phyloP scores from a whole-genome alignment of 2,113 vertebrate species.

The Pseudolaguvia tuberculata region DNA sequence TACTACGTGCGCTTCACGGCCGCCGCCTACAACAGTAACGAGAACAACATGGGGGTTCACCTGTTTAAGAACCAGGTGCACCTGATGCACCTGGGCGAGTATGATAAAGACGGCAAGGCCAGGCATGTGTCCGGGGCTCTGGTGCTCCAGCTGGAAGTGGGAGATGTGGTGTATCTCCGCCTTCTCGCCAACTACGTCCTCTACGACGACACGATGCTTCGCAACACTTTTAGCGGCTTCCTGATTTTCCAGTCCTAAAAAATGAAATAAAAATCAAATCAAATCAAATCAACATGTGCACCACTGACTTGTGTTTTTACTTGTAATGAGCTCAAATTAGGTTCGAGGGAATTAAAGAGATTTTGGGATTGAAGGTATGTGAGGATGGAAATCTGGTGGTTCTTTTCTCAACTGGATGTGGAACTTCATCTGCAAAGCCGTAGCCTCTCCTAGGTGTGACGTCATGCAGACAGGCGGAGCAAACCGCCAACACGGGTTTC shows the following conservation, averaged over 20 bases:
- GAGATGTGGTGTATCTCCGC: not conserved
- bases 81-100: constrained; percentile 8
- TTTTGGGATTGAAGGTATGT: too few species aligned
- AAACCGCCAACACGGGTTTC: too few species aligned
- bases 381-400: too few species aligned
- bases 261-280: too few species aligned
- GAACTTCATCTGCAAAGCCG: too few species aligned
- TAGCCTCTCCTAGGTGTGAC: too few species aligned
- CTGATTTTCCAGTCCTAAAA: not conserved
- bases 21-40: not conserved
- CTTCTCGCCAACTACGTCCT: not conserved
- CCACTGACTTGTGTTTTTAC: too few species aligned
- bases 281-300: too few species aligned
- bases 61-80: constrained; percentile 5
- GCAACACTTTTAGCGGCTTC: constrained; percentile 32
- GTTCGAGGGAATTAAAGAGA: too few species aligned
- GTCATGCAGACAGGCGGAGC: too few species aligned
- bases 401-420: too few species aligned
- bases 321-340: too few species aligned
- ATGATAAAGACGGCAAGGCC: not conserved
- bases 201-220: not conserved
- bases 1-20: constrained; percentile 28
- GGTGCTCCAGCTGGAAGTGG: not conserved
- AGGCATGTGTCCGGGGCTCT: not conserved
- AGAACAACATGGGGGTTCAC: not conserved